Base-by-base conservation (phyloP, 2,113 vertebrate genomes). In the Neofelis nebulosa region DNA sequence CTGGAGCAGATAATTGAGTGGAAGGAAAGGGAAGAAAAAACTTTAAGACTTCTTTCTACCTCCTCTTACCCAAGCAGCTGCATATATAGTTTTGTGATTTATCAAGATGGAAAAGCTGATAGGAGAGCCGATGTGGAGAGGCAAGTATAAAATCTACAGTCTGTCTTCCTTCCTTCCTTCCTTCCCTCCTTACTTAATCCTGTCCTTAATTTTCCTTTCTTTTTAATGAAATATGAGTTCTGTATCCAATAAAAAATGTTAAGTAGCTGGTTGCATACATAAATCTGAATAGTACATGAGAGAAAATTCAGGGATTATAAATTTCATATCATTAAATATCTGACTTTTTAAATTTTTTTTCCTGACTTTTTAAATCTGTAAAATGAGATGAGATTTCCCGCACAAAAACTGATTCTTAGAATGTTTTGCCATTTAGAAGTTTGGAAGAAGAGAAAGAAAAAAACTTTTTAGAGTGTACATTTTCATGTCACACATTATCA, bases 41-140 rank as follows among this genome's bases (percentile, higher is more conserved):
- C 31, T 31, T 6, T 3, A 57, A 23, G 8, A 10, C 5, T 7
- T 48, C 4, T 5, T 21, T 1, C 16, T 12, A 63, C 6, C 4
- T 61, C 8, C 33, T 91, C 57, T 27, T 2, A 9, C 25, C 15
- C 31, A 57, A 31, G 12, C 2, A 38, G 31, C 38, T 91, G 31
- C 25, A 31, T 4, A 9, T 31, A 79, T 2, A 38, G 18, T 27
- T 48, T 63, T 23, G 50, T 18, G 0, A 61, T 36, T 76, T 55
- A 78, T n/a, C 5, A 13, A 76, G 18, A 27, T n/a, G 14, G 7
- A 38, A 23, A 79, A 63, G 5, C 7, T 55, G 1, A 14, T 29
- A 78, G 57, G 6, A 78, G 55, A 80, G 2, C 15, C 52, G 5
- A 33, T 50, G 6, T 48, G 7, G 11, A 3, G 27, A 55, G 33